Conservation (phyloP, 2,797 vertebrate genomes). For the Girardinus metallicus region DNA sequence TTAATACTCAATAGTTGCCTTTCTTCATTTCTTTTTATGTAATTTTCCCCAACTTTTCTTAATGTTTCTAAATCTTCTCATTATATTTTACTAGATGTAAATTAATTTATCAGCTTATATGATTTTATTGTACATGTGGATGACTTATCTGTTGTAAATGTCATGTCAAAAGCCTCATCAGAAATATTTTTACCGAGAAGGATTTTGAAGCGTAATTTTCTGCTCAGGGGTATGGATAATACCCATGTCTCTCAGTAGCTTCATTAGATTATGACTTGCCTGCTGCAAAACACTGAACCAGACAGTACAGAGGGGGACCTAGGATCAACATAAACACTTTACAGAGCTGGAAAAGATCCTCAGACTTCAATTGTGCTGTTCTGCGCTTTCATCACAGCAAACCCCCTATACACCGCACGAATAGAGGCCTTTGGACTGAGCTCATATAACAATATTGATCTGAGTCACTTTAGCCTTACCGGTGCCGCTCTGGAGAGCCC, state of each 20-base stretch:
- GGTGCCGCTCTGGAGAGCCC: constrained; percentile 68
- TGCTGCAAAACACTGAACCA: neutral
- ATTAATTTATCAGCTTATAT: neutral
- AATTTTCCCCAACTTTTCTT: neutral
- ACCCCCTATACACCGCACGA: neutral
- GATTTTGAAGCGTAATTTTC: neutral
- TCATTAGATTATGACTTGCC: neutral
- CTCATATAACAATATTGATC: constrained; percentile 25
- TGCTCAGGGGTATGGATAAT: neutral
- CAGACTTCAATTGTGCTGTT: neutral
- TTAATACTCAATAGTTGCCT: neutral
- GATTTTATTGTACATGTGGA: neutral
- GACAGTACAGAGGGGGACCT: neutral
- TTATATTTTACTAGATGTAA: neutral
- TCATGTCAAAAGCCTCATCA: neutral
- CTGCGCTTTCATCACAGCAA: neutral
- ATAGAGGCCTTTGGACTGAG: constrained; percentile 6
- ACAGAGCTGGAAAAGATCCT: neutral
- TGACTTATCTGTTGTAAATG: neutral
- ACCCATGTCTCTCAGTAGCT: neutral
- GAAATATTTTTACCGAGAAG: neutral
- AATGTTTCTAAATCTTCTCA: neutral
- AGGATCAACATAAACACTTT: neutral
- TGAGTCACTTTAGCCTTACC: constrained; percentile 76
- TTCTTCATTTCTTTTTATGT: neutral